Evolutionary conservation across 1,140 invertebrate species (phyloP).

Genomic region (Probaryconus sp.): DNA sequence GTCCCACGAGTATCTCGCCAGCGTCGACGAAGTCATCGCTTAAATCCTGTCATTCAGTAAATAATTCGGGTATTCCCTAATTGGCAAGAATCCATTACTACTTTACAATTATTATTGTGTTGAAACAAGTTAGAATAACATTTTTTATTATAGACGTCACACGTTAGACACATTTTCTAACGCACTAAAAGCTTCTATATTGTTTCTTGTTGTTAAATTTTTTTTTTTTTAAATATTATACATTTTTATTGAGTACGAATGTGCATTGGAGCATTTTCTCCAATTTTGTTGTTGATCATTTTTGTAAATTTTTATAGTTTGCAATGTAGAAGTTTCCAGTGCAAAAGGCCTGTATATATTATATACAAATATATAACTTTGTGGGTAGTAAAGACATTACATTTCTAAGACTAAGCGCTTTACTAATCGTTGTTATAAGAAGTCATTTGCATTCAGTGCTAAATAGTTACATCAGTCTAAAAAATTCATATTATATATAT

Average conservation of each 20-base stretch:
- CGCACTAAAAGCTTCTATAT: slow-evolving; percentile 4
- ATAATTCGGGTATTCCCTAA: slow-evolving; percentile 41
- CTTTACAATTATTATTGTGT: no score
- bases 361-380: slow-evolving; percentile 2
- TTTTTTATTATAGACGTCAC: slow-evolving; percentile 23
- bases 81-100: slow-evolving; percentile 39
- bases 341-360: no score
- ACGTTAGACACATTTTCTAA: neutral
- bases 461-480: slow-evolving; percentile 20
- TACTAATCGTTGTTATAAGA: slow-evolving; percentile 40
- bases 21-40: slow-evolving; percentile 74
- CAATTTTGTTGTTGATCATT: no score
- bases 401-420: slow-evolving; percentile 46
- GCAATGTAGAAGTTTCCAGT: no score
- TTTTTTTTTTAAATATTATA: neutral
- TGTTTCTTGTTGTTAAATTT: neutral
- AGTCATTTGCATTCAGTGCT: slow-evolving; percentile 28
- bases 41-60: slow-evolving; percentile 75
- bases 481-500: neutral
- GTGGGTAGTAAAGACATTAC: slow-evolving; percentile 19
- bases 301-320: no score
- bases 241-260: no score
- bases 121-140: neutral
- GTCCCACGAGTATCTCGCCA: slow-evolving; percentile 72
- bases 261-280: no score